Evolutionary conservation across 2,888 invertebrate genomes (phyloP).

Genomic region (Aleiodes testaceus): DNA sequence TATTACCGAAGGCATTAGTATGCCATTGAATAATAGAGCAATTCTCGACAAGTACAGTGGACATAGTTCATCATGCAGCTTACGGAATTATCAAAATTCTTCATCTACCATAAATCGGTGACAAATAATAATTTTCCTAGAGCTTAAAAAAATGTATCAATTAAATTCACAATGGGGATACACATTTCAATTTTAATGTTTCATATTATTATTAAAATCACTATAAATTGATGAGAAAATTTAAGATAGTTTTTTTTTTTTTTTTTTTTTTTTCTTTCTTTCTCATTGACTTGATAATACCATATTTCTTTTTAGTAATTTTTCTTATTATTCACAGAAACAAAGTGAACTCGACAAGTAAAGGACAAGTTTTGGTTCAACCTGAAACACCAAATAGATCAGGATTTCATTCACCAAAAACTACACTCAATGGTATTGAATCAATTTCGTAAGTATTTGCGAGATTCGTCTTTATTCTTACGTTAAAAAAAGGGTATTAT

Average conservation of each 20-base stretch:
- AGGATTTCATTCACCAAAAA: conserved; percentile 70
- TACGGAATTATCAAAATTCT: conserved; percentile 1
- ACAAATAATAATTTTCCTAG: neutral
- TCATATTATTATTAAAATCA: too few relatives aligned
- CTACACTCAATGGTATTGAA: conserved; percentile 68
- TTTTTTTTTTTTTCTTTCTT: too few relatives aligned
- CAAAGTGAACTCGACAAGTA: conserved; percentile 67
- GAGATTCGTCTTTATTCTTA: conserved; percentile 23
- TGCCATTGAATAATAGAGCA: conserved; percentile 67
- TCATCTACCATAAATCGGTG: conserved; percentile 4
- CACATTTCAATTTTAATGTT: too few relatives aligned
- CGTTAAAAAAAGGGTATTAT: too few relatives aligned
- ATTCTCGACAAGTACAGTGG: conserved; percentile 65
- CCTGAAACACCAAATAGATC: conserved; percentile 66
- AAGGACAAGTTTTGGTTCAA: conserved; percentile 69
- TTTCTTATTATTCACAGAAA: conserved; percentile 58
- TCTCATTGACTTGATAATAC: neutral
- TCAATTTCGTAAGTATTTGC: conserved; percentile 60
- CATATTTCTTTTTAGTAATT: too few relatives aligned
- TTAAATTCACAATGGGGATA: too few relatives aligned
- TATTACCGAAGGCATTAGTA: conserved; percentile 70
- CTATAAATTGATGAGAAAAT: too few relatives aligned
- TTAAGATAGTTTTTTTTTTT: too few relatives aligned
- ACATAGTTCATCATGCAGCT: neutral
- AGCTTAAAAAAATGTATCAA: too few relatives aligned